These are phyloP conservation scores for Callosobruchus maculatus DNA, from an alignment of 2,888 invertebrate genomes.

Conservation along the genomic window DNA sequence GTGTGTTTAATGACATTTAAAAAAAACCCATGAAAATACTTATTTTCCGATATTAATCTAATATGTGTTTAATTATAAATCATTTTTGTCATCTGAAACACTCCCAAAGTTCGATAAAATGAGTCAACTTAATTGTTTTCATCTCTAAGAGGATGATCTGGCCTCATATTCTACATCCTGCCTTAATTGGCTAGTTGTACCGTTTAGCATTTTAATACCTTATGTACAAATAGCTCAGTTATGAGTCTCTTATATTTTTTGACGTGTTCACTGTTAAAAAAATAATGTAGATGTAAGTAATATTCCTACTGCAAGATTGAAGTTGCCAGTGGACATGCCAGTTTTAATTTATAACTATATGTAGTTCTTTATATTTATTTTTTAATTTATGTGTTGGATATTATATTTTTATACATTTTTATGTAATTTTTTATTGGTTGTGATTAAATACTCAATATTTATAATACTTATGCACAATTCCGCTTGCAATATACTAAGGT, in stretches of 20 bases:
- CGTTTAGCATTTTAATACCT: background rate
- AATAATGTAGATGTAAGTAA: background rate
- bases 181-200: background rate
- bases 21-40: no score
- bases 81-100: no score
- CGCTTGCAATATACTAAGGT: background rate
- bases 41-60: no score
- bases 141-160: background rate
- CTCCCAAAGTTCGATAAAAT: no score
- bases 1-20: no score
- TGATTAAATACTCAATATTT: conserved; percentile 1
- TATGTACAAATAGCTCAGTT: background rate
- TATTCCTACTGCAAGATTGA: background rate
- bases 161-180: background rate
- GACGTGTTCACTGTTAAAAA: background rate
- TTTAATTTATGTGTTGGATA: background rate
- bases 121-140: no score
- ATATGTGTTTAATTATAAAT: no score
- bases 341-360: background rate
- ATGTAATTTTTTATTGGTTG: background rate
- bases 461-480: background rate
- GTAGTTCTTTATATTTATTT: background rate
- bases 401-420: background rate
- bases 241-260: background rate
- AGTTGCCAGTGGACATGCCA: background rate